phyloP scores from a whole-genome alignment of 2,888 invertebrate species.

The Steinernema hermaphroditum region DNA sequence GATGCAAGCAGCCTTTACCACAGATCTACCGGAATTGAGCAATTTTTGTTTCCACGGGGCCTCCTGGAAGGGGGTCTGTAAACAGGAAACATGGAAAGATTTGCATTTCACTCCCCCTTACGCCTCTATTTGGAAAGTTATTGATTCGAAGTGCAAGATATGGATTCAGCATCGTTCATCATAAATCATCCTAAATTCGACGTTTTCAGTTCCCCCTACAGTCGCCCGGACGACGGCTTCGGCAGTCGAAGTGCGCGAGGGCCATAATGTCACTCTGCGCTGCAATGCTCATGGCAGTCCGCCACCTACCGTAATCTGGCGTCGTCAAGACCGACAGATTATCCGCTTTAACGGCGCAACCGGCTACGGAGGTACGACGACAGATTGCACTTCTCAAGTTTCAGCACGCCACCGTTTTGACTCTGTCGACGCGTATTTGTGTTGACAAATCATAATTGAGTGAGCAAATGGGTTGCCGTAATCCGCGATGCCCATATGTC shows the following conservation, averaged over 20 bases:
- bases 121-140: too few relatives aligned
- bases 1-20: too few relatives aligned
- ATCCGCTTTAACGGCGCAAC: constrained; percentile 65
- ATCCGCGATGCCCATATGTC: constrained; percentile 24
- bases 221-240: constrained; percentile 87
- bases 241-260: constrained; percentile 77
- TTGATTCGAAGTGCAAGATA: too few relatives aligned
- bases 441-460: constrained; percentile 30
- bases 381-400: constrained; percentile 16
- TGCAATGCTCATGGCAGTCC: constrained; percentile 66
- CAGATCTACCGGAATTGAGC: too few relatives aligned
- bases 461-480: constrained; percentile 29
- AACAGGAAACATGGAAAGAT: too few relatives aligned
- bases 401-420: not conserved
- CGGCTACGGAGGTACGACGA: constrained; percentile 61
- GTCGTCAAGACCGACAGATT: constrained; percentile 62
- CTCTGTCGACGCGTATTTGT: not conserved
- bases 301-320: constrained; percentile 62
- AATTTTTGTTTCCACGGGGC: too few relatives aligned
- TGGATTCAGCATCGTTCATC: too few relatives aligned
- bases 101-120: too few relatives aligned
- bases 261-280: constrained; percentile 64
- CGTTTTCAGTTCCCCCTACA: constrained; percentile 82
- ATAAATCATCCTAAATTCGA: not conserved
- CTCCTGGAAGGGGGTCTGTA: too few relatives aligned